Evolutionary conservation across 2,113 vertebrate species (phyloP).

Genomic region (human (Homo sapiens)): GRCh38 chr16:80574001-80574500

Average conservation of each 20-base stretch:
- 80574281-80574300: too few relatives aligned
- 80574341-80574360: too few relatives aligned
- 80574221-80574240: neutral
- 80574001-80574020: neutral
- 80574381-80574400: neutral
- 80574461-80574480: neutral
- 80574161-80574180: rapidly evolving
- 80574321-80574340: neutral
- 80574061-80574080: neutral
- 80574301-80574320: neutral
- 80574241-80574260: neutral
- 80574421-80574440: rapidly evolving
- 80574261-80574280: neutral
- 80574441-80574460: neutral
- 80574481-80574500: neutral
- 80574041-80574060: rapidly evolving
- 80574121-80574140: rapidly evolving
- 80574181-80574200: neutral
- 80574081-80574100: neutral
- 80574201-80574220: neutral
- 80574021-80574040: neutral
- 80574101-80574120: rapidly evolving
- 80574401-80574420: rapidly evolving
- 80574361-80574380: rapidly evolving
- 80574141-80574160: too few relatives aligned